Evolutionary conservation across 2,113 vertebrate genomes (phyloP), one percentile per base, ranked within the genome.

Genomic region (Microtus montanus): DNA sequence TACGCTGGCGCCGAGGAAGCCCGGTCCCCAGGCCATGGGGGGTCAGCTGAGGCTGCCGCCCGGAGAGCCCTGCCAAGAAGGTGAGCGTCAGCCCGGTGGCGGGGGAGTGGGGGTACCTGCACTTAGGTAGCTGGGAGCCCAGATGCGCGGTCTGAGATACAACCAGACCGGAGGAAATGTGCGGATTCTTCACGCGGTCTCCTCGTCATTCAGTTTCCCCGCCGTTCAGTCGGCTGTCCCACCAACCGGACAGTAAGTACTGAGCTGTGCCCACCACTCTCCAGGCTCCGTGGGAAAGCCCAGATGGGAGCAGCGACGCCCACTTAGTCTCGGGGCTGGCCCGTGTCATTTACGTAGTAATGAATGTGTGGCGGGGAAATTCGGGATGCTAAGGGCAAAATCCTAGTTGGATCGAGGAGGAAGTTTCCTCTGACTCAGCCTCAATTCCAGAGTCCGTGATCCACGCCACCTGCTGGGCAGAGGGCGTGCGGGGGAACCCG

Each of bases 21-120:
- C 41, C 86, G 1, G 47, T n/a, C 74, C 19, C 44, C 88, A 82
- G 84, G 93, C 73, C 85, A 97, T 97, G 98, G 98, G 38, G 83
- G 90, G 24, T 14, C 93, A 87, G 90, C 89, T 97, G 88, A 94
- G 93, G 79, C 92, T 98, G 92, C 96, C 96, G 2, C 92, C 44
- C 6, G 95, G 83, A 52, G 84, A 88, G 33, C 84, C 89, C 66
- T 98, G 98, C 95, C 85, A 47, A 9, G 83, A 94, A 93, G 98
- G 98, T 98, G 84, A 95, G 98, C 89, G 82, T 38, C 35, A 58
- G 68, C 49, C 35, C 7, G 35, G 49, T 14, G 30, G 30, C 44
- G 33, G 47, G 30, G 68, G 17, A 54, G 15, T 86, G 3, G 54
- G 84, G 68, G 63, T 24, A 58, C 41, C 68, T 12, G 63, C 79